These are phyloP conservation scores for Sebastes melanostomus DNA, from an alignment of 2,797 vertebrate species.

Conservation along the genomic window DNA sequence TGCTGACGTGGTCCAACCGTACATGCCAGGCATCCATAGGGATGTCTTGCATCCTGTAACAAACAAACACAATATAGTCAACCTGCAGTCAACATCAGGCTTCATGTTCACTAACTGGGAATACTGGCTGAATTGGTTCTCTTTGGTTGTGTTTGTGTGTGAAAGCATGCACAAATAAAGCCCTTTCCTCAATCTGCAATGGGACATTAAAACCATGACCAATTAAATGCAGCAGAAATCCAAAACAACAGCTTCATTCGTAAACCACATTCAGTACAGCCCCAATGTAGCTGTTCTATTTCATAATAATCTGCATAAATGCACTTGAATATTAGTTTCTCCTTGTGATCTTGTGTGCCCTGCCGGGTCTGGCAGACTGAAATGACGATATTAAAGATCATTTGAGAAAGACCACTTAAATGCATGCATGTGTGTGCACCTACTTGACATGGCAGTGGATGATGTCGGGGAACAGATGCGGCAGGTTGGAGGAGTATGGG, in stretches of 20 bases:
- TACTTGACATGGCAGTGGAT: slow-evolving; percentile 88
- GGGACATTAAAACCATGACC: neutral
- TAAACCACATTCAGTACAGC: neutral
- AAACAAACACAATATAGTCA: neutral
- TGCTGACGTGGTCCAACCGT: slow-evolving; percentile 81
- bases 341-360: too few relatives aligned
- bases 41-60: slow-evolving; percentile 83
- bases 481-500: slow-evolving; percentile 83
- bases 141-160: neutral
- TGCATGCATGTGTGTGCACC: neutral
- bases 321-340: neutral
- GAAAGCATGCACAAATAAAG: neutral
- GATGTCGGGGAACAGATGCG: slow-evolving; percentile 88
- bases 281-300: neutral
- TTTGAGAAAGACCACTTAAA: neutral
- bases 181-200: neutral
- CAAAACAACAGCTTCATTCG: neutral
- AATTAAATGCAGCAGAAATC: neutral
- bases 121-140: neutral
- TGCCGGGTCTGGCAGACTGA: neutral
- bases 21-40: slow-evolving; percentile 94
- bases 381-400: neutral
- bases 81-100: neutral
- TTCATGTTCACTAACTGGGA: neutral
- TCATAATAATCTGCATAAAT: neutral